Conservation (phyloP, 2,113 vertebrate species). For the Upupa epops region DNA sequence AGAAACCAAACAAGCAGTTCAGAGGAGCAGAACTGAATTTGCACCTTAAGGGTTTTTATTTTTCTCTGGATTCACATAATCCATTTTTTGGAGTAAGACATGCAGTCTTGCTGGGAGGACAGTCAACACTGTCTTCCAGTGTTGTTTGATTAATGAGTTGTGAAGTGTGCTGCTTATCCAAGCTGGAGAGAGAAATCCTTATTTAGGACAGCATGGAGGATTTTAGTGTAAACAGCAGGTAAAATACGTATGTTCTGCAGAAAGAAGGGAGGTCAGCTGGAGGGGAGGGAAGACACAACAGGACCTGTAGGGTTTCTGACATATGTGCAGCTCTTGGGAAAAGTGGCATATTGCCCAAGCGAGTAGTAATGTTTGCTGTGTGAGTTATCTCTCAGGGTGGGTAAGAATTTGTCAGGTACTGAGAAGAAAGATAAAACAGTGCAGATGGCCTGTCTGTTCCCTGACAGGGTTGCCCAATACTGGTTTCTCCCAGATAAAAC, state of each 20-base stretch:
- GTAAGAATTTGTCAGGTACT: slow-evolving; percentile 15
- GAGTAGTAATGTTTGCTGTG: slow-evolving; percentile 6
- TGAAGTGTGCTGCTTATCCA: not conserved
- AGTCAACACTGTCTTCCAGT: not conserved
- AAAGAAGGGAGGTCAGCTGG: not conserved
- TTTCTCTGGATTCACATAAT: not conserved
- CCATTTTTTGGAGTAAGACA: not conserved
- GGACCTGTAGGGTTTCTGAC: not conserved
- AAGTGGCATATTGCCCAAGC: not conserved
- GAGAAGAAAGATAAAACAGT: slow-evolving; percentile 21
- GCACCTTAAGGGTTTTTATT: not conserved
- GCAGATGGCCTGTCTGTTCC: not conserved
- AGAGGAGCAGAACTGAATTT: not conserved
- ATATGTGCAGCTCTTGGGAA: not conserved
- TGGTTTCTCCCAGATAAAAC: slow-evolving; percentile 55
- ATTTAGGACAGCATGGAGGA: not conserved
- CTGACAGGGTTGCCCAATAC: not conserved
- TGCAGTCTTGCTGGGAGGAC: not conserved
- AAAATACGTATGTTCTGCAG: not conserved
- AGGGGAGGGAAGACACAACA: not conserved
- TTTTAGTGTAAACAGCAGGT: not conserved
- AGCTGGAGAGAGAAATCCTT: not conserved
- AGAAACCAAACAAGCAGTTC: not conserved
- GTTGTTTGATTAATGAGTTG: not conserved
- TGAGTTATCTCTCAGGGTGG: not conserved